Evolutionary conservation across 2,888 invertebrate species (phyloP), one percentile per base, ranked within the genome.

Genomic region (Dicyrtomina minuta): DNA sequence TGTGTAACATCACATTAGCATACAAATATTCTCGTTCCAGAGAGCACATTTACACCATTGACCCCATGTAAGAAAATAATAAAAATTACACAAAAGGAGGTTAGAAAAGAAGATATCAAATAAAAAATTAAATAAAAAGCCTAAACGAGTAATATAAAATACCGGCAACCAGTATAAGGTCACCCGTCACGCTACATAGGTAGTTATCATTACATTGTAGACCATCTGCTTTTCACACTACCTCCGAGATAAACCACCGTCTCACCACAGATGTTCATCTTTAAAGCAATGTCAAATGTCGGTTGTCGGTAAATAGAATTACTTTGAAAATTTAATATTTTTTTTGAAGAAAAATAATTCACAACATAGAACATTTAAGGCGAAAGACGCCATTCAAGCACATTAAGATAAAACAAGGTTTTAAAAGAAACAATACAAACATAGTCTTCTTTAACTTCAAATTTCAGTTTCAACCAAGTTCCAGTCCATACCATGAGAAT

Each of bases 331-430:
- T 33, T 5, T 33, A 8, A 33, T 33, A 33, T 33, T 33, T 33
- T 33, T 3, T n/a, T 51, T 17, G 6, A n/a, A n/a, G n/a, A n/a
- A n/a, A 51, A n/a, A 51, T 26, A 53, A 49, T 20, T 39, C 53
- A 65, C 65, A 65, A 65, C 65, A 65, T 41, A 43, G 55, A 65
- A 65, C 65, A 65, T 55, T 65, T 26, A 65, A 65, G 65, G 65
- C 65, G 65, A 65, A 22, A 27, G 65, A 65, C 65, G 65, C 55
- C 65, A 65, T 65, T 55, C 65, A 65, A 65, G 65, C 65, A 65
- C 65, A 65, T 55, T 39, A 44, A 65, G 55, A 65, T 22, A 39
- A 26, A 49, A 46, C 46, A 46, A 46, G 4, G 46, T 46, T 46
- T 46, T 46, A 46, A 13, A 53, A 53, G 15, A 53, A 13, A 22